phyloP scores from a whole-genome alignment of 2,888 invertebrate genomes.

The Exocentrus adspersus region DNA sequence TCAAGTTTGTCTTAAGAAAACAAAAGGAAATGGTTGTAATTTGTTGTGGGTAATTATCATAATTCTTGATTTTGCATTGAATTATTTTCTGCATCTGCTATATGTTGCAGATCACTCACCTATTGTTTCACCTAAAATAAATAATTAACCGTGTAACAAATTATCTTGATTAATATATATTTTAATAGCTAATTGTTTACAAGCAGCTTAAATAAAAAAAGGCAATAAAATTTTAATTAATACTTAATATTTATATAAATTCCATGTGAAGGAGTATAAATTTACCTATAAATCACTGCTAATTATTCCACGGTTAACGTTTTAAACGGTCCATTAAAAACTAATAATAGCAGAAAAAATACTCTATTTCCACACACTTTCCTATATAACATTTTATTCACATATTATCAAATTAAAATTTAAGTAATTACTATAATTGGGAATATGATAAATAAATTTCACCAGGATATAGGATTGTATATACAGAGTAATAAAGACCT shows the following conservation, averaged over 20 bases:
- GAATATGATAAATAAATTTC: no score
- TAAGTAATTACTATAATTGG: no score
- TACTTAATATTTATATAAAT: constrained; percentile 20
- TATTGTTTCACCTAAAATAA: neutral
- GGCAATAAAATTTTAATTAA: constrained; percentile 23
- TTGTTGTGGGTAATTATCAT: no score
- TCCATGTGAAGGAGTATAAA: constrained; percentile 11
- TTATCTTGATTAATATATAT: constrained; percentile 14
- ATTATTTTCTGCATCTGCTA: constrained; percentile 6
- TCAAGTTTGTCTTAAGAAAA: no score
- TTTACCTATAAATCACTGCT: constrained; percentile 16
- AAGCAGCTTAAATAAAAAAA: constrained; percentile 14
- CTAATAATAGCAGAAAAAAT: constrained; percentile 2
- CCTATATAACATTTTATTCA: no score
- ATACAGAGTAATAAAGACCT: no score
- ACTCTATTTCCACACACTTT: no score
- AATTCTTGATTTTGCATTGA: neutral
- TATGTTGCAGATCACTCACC: neutral
- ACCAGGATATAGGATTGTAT: no score
- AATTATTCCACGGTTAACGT: constrained; percentile 16
- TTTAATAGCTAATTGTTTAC: constrained; percentile 22
- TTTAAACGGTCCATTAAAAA: constrained; percentile 14
- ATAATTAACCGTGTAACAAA: constrained; percentile 11
- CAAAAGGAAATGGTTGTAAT: no score
- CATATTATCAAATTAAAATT: no score